Evolutionary conservation across 1,140 invertebrate species (phyloP), one percentile per base, ranked within the genome.

Genomic region (Mycetomoellerius zeteki): DNA sequence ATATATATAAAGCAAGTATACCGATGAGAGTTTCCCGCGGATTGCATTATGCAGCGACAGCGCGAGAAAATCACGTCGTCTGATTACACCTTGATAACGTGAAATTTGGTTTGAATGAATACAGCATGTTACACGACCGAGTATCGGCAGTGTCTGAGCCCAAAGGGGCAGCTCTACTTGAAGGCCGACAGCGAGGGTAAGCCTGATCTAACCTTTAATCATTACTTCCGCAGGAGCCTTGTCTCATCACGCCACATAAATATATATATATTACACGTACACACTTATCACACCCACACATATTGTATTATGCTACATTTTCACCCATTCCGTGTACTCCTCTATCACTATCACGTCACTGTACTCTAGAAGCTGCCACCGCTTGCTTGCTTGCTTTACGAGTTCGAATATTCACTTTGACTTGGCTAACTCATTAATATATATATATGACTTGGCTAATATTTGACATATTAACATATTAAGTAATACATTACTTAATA

Each of bases 131-230:
- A 96, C 94, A 95, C 96, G 94, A 96, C 95, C 94, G 95, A 96
- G 94, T 96, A 95, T 94, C 96, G 96, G 92, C 96, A 95, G 93
- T 96, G 96, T 95, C 95, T 97, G 95, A 97, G 97, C 96, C 97
- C 97, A 94, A 96, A 97, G 96, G 97, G 97, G 95, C 97, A 97
- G 96, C 96, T 97, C 94, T 97, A 98, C 96, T 96, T 97, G 95
- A 97, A 97, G 96, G 97, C 96, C 95, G 97, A 98, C 96, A 96
- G 96, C 95, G 97, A 97, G 96, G 97, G 97, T 98, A 97, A 97
- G 97, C 94, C 92, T 93, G 91, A 94, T 92, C 94, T 94, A 94
- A 93, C 91, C 92, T 94, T 94, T 94, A 94, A 93, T 94, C 92
- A 94, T 92, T 92, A 95, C 94, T 94, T 94, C 93, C 92, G 91